phyloP scores from a whole-genome alignment of 2,113 vertebrate species.

The Meleagris gallopavo region DNA sequence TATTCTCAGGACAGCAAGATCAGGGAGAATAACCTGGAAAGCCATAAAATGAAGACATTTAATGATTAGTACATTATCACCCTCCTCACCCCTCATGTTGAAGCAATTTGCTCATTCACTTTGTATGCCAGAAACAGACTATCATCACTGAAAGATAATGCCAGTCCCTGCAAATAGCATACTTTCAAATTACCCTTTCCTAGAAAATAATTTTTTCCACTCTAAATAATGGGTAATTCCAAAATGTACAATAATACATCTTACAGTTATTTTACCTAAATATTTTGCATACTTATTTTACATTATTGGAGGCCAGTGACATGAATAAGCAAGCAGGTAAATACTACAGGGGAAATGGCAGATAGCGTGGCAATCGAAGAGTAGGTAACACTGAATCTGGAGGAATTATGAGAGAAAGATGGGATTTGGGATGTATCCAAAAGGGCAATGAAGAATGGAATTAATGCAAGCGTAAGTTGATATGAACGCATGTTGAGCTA shows the following conservation, averaged over 20 bases:
- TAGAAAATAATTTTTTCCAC: neutral
- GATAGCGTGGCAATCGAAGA: neutral
- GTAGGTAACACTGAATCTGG: neutral
- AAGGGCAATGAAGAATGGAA: neutral
- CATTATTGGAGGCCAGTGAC: neutral
- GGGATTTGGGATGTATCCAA: neutral
- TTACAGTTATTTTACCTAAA: neutral
- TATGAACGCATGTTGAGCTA: neutral
- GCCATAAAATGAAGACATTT: slow-evolving; percentile 8
- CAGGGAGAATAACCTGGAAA: slow-evolving; percentile 93
- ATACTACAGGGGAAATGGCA: neutral
- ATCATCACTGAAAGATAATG: neutral
- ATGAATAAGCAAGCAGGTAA: neutral
- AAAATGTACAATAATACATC: neutral
- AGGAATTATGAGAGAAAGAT: neutral
- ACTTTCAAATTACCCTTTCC: neutral
- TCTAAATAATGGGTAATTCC: neutral
- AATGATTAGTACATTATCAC: neutral
- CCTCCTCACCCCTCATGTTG: neutral
- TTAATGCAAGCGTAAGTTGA: neutral
- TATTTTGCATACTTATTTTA: neutral
- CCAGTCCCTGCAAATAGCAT: neutral
- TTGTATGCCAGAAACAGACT: neutral
- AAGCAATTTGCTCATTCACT: neutral
- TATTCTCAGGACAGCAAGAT: slow-evolving; percentile 95